These are phyloP conservation scores for Drosophila ironensis DNA, from an alignment of 1,140 invertebrate species.

Conservation along the genomic window DNA sequence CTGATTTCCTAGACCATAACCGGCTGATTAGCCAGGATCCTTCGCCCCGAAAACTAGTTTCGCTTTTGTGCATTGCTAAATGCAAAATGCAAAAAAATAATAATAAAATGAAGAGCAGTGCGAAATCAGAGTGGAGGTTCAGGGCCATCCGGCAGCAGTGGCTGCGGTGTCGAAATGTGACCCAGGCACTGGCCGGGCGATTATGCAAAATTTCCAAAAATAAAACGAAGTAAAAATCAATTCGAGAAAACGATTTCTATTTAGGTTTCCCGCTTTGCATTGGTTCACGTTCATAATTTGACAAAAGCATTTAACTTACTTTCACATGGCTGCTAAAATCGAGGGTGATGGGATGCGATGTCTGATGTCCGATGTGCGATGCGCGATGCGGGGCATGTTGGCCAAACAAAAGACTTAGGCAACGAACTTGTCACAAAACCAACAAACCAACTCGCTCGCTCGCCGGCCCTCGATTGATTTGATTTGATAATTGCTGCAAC, in stretches of 20 bases:
- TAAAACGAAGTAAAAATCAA: slow-evolving; percentile 27
- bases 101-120: slow-evolving; percentile 20
- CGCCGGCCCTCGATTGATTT: slow-evolving; percentile 51
- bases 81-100: too few species aligned
- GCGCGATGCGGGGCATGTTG: background rate
- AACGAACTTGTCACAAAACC: slow-evolving; percentile 76
- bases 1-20: slow-evolving; percentile 11
- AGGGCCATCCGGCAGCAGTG: slow-evolving; percentile 23
- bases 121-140: slow-evolving; percentile 29
- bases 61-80: slow-evolving; percentile 31
- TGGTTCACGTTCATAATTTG: slow-evolving; percentile 61
- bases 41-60: slow-evolving; percentile 42
- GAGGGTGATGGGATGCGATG: background rate
- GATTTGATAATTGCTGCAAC: slow-evolving; percentile 72
- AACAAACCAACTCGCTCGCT: slow-evolving; percentile 39
- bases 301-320: slow-evolving; percentile 72
- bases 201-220: slow-evolving; percentile 42
- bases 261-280: slow-evolving; percentile 71
- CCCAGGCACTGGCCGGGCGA: slow-evolving; percentile 24
- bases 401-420: slow-evolving; percentile 74
- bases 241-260: slow-evolving; percentile 70
- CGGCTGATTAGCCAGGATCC: slow-evolving; percentile 17
- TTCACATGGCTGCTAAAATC: slow-evolving; percentile 56
- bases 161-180: slow-evolving; percentile 36
- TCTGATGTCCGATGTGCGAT: too few species aligned